Evolutionary conservation across 2,797 vertebrate genomes (phyloP).

Genomic region (Emydoidea blandingii): DNA sequence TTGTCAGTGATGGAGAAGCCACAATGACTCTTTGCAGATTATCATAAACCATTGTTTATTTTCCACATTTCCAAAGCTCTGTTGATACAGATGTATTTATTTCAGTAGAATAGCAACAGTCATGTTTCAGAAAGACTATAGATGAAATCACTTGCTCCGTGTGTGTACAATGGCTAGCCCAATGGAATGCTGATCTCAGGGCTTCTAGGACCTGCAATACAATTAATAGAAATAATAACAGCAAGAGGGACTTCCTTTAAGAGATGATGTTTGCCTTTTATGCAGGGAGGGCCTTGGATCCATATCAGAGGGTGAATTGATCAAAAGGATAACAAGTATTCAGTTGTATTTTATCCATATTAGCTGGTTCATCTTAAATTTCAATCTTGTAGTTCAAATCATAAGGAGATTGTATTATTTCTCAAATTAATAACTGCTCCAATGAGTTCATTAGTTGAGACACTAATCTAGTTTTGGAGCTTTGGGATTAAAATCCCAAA

Average conservation of each 20-base stretch:
- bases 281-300: not conserved
- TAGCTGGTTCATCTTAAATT: conserved; percentile 8
- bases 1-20: no score
- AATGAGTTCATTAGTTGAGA: conserved; percentile 16
- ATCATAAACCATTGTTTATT: not conserved
- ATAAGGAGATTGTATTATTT: conserved; percentile 14
- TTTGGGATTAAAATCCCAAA: conserved; percentile 48
- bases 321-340: not conserved
- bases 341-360: conserved; percentile 15
- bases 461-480: not conserved
- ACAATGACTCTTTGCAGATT: not conserved
- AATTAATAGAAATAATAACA: not conserved
- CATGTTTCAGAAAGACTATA: not conserved
- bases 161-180: not conserved
- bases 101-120: not conserved
- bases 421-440: conserved; percentile 35
- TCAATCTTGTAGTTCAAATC: not conserved
- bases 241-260: not conserved
- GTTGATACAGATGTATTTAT: rapidly evolving
- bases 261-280: not conserved
- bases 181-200: not conserved
- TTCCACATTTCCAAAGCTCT: not conserved
- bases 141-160: not conserved
- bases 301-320: not conserved
- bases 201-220: not conserved